These are phyloP conservation scores for Cardiocondyla obscurior DNA, from an alignment of 1,140 invertebrate genomes.

Conservation along the genomic window DNA sequence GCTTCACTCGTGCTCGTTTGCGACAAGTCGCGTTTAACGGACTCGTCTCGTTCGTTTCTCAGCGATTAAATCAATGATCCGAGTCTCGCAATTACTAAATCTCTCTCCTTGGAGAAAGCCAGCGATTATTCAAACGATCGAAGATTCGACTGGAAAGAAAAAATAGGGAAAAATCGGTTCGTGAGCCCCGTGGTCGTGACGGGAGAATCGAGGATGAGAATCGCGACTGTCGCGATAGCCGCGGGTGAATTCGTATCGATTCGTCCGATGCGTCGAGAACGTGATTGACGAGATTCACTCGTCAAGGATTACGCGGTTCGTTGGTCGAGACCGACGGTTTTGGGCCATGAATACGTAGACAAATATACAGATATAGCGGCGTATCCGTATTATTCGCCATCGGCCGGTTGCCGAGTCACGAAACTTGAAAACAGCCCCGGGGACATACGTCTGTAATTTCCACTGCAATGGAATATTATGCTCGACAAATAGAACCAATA, in stretches of 20 bases:
- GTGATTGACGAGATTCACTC: conserved; percentile 72
- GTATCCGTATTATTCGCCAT: not conserved
- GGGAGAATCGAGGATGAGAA: conserved; percentile 61
- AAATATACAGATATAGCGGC: conserved; percentile 58
- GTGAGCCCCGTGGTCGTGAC: conserved; percentile 56
- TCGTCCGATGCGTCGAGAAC: conserved; percentile 55
- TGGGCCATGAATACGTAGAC: conserved; percentile 65
- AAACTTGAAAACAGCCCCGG: conserved; percentile 68
- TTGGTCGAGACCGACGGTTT: conserved; percentile 69
- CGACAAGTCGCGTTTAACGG: not conserved
- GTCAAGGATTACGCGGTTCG: conserved; percentile 72
- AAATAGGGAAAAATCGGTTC: conserved; percentile 61
- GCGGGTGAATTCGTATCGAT: conserved; percentile 69
- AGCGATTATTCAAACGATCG: conserved; percentile 15
- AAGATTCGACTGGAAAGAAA: conserved; percentile 53
- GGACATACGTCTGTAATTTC: conserved; percentile 70
- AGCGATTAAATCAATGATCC: conserved; percentile 15
- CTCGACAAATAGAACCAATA: not conserved
- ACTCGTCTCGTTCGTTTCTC: not conserved
- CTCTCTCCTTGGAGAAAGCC: conserved; percentile 13
- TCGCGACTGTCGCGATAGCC: conserved; percentile 47
- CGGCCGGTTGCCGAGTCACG: conserved; percentile 65
- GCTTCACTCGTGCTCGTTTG: no score
- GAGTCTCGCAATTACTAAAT: not conserved
- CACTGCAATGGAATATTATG: conserved; percentile 68